Evolutionary conservation across 2,888 invertebrate species (phyloP).

Genomic region (Isoperla grammatica): DNA sequence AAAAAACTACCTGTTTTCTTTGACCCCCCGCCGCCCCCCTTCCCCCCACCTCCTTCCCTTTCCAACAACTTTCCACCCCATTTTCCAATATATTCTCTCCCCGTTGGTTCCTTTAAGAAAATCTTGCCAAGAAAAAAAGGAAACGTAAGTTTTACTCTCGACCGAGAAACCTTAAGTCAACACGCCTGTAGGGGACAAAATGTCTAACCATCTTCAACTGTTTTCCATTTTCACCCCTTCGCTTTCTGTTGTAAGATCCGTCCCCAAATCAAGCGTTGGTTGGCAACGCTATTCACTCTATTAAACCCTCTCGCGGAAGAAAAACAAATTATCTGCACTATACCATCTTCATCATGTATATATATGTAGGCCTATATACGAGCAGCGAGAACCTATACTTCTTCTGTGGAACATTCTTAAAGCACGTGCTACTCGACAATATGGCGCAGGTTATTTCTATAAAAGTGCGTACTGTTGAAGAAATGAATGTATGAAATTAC

Average conservation of each 20-base stretch:
- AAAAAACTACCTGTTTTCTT: conserved; percentile 31
- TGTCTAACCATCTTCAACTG: conserved; percentile 15
- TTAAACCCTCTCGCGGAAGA: too few species aligned
- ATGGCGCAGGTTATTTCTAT: too few species aligned
- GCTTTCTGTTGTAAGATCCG: neutral
- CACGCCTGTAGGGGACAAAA: conserved; percentile 21
- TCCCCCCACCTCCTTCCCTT: neutral
- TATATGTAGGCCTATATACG: too few species aligned
- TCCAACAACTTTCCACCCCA: conserved; percentile 13
- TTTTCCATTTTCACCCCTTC: conserved; percentile 19
- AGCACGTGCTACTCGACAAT: too few species aligned
- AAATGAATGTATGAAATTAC: too few species aligned
- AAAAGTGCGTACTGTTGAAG: too few species aligned
- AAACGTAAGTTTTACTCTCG: conserved; percentile 20
- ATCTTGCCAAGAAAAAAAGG: conserved; percentile 11
- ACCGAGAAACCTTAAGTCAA: conserved; percentile 20
- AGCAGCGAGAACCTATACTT: too few species aligned
- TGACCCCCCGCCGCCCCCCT: conserved; percentile 1
- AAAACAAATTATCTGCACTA: too few species aligned
- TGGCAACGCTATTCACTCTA: too few species aligned
- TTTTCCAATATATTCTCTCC: conserved; percentile 16
- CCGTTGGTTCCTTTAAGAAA: neutral
- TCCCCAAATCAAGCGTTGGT: too few species aligned
- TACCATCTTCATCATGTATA: too few species aligned
- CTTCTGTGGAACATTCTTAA: too few species aligned